Evolutionary conservation across 37 sponge, comb jelly and placozoan species (phyloP).

Genomic region (Lycopodina hypogea): DNA sequence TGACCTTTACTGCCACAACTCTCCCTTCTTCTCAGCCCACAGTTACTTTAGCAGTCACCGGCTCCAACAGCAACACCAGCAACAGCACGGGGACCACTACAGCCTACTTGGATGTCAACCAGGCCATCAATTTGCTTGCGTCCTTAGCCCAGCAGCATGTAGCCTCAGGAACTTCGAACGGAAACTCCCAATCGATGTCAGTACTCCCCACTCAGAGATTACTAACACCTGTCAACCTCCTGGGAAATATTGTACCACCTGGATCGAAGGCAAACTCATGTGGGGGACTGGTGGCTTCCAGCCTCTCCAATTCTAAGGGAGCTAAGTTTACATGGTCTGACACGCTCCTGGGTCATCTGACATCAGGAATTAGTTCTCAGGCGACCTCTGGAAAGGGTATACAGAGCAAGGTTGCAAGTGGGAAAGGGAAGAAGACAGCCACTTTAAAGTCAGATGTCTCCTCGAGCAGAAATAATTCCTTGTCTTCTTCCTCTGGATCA

Average conservation of each 20-base stretch:
- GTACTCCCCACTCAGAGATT: conserved; percentile 7
- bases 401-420: background rate
- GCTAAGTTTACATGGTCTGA: conserved; percentile 5
- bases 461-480: background rate
- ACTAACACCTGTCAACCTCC: conserved; percentile 6
- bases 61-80: background rate
- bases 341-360: conserved; percentile 32
- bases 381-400: background rate
- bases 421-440: background rate
- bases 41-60: background rate
- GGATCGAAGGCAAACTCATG: background rate
- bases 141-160: conserved; percentile 20
- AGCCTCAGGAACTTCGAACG: background rate
- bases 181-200: conserved; percentile 16
- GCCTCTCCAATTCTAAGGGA: background rate
- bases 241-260: conserved; percentile 25
- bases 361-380: conserved; percentile 4
- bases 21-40: conserved; percentile 1
- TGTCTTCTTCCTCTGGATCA: background rate
- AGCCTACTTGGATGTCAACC: conserved; percentile 27
- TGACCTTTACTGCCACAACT: background rate
- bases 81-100: conserved; percentile 18
- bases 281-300: background rate
- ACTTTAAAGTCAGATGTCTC: background rate
- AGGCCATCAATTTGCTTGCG: conserved; percentile 46